Percentiles rank a stretch among this genome's conserved stretches.
Evolutionary conservation across 2,888 invertebrate genomes (phyloP).

Genomic region (Tigriopus californicus): DNA sequence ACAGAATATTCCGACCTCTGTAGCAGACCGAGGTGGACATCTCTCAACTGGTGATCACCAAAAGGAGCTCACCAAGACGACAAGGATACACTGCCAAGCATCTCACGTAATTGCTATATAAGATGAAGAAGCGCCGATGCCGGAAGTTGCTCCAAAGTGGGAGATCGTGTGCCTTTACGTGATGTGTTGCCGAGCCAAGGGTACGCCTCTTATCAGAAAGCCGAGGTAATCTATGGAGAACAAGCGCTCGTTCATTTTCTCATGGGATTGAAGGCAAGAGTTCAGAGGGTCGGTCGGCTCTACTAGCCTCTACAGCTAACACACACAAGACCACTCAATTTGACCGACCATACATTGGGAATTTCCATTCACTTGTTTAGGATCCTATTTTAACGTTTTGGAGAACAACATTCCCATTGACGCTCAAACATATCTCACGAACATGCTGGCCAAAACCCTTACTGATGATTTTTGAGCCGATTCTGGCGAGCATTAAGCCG

Average conservation of each 20-base stretch:
- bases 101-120: slow-evolving; percentile 87
- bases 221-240: too few relatives aligned
- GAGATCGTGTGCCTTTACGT: slow-evolving; percentile 97
- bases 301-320: too few relatives aligned
- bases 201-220: slow-evolving; percentile 86
- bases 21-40: slow-evolving; percentile 95
- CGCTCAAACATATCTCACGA: slow-evolving; percentile 86
- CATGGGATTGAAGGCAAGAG: too few relatives aligned
- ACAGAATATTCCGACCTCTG: slow-evolving; percentile 69
- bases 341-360: too few relatives aligned
- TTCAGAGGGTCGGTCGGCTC: too few relatives aligned
- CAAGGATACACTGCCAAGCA: slow-evolving; percentile 83
- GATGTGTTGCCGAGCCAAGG: slow-evolving; percentile 71
- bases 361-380: too few relatives aligned
- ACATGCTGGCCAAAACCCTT: slow-evolving; percentile 94
- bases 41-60: slow-evolving; percentile 88
- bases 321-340: too few relatives aligned
- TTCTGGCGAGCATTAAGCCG: slow-evolving; percentile 77
- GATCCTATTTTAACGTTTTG: slow-evolving; percentile 91
- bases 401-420: slow-evolving; percentile 97
- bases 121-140: slow-evolving; percentile 94
- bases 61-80: slow-evolving; percentile 89
- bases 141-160: slow-evolving; percentile 91
- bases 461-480: slow-evolving; percentile 89
- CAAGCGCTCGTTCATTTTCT: too few relatives aligned